These are phyloP conservation scores for Okapia johnstoni DNA, from an alignment of 2,113 vertebrate species.

Conservation along the genomic window DNA sequence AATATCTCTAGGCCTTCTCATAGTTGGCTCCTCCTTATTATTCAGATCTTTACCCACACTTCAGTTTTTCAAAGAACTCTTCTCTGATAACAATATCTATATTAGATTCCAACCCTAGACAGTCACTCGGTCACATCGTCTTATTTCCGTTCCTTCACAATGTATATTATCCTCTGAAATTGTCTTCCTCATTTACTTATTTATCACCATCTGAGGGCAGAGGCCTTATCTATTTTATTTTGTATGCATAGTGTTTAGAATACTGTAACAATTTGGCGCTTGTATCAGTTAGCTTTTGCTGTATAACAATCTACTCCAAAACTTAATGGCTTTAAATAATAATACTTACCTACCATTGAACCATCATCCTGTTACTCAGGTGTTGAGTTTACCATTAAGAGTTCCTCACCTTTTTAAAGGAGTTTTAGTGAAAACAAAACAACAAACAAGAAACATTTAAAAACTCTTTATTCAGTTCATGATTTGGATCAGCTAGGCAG, in stretches of 20 bases:
- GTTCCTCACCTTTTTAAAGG: not conserved
- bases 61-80: not conserved
- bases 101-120: not conserved
- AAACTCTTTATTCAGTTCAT: not conserved
- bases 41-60: not conserved
- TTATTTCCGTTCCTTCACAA: not conserved
- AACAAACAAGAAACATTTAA: not conserved
- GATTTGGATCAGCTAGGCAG: not conserved
- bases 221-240: not conserved
- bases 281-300: not conserved
- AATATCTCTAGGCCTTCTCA: not conserved
- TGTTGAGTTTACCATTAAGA: not conserved
- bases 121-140: not conserved
- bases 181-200: not conserved
- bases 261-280: not conserved
- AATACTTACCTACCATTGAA: not conserved
- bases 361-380: constrained; percentile 27
- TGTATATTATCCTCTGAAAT: not conserved
- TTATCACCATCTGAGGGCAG: not conserved
- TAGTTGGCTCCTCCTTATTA: not conserved
- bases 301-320: not conserved
- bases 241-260: not conserved
- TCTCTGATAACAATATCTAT: not conserved
- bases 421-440: not conserved
- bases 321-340: not conserved